phyloP scores from a whole-genome alignment of 2,113 vertebrate genomes.

The Xenopus laevis region DNA sequence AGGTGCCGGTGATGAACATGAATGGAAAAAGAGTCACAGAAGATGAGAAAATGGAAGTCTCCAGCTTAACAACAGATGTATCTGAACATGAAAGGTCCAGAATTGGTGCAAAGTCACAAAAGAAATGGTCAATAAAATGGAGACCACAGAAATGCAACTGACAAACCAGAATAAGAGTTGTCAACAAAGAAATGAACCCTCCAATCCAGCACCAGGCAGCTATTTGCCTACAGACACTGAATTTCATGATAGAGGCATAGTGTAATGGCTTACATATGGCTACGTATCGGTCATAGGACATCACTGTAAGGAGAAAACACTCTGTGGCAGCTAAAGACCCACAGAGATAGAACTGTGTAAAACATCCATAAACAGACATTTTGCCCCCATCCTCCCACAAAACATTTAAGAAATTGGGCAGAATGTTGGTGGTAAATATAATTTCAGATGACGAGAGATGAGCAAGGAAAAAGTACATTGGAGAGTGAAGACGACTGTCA shows the following conservation, averaged over 20 bases:
- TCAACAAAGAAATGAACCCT: conserved; percentile 47
- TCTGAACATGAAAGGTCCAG: conserved; percentile 42
- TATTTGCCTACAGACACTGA: neutral
- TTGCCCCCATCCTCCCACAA: conserved; percentile 25
- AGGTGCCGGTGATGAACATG: conserved; percentile 40
- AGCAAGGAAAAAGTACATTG: no score
- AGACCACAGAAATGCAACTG: conserved; percentile 44
- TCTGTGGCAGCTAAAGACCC: conserved; percentile 34
- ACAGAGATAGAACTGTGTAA: conserved; percentile 44
- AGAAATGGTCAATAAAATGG: conserved; percentile 43
- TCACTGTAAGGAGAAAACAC: conserved; percentile 9
- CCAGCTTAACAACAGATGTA: conserved; percentile 4
- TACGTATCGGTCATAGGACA: conserved; percentile 19
- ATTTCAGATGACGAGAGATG: conserved; percentile 39
- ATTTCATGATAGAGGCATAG: conserved; percentile 18
- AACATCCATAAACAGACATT: conserved; percentile 37
- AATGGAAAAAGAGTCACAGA: conserved; percentile 37
- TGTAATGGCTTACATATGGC: conserved; percentile 7
- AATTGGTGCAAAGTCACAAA: conserved; percentile 43
- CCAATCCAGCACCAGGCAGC: conserved; percentile 14
- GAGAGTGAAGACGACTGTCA: neutral
- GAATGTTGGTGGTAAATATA: conserved; percentile 45
- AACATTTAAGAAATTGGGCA: conserved; percentile 35
- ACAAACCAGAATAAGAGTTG: conserved; percentile 20
- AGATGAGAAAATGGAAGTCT: conserved; percentile 22